Evolutionary conservation across 2,113 vertebrate genomes (phyloP).

Genomic region (Stigmatopora nigra): DNA sequence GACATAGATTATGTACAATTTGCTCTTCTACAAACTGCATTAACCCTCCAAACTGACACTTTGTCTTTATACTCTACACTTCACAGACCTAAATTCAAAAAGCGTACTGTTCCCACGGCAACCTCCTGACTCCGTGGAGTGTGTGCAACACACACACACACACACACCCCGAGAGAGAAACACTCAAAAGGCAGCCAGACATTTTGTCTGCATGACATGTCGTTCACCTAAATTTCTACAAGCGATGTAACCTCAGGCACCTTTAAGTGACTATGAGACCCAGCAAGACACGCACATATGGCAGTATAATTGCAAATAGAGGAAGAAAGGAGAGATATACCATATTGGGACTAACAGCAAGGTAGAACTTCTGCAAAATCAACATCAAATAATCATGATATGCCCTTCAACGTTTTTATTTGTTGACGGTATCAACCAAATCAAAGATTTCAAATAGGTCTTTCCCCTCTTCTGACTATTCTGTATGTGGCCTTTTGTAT

Average conservation of each 20-base stretch:
- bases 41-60: conserved; percentile 29
- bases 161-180: conserved; percentile 27
- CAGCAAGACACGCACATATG: no score
- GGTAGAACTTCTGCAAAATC: no score
- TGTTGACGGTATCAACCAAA: no score
- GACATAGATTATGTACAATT: conserved; percentile 34
- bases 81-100: conserved; percentile 60
- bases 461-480: no score
- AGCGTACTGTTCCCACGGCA: conserved; percentile 73
- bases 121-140: conserved; percentile 75
- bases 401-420: no score
- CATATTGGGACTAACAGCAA: no score
- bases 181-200: conserved; percentile 35
- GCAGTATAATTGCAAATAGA: no score
- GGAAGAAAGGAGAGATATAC: no score
- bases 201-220: conserved; percentile 9
- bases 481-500: no score
- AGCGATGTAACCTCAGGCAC: conserved; percentile 4
- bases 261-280: no score
- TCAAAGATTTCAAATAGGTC: no score
- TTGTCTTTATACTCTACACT: conserved; percentile 31
- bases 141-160: conserved; percentile 15
- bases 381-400: no score
- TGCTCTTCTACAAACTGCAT: conserved; percentile 23
- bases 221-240: neutral